These are phyloP conservation scores for Triplophysa tibetana DNA, from an alignment of 2,113 vertebrate genomes.

Conservation along the genomic window DNA sequence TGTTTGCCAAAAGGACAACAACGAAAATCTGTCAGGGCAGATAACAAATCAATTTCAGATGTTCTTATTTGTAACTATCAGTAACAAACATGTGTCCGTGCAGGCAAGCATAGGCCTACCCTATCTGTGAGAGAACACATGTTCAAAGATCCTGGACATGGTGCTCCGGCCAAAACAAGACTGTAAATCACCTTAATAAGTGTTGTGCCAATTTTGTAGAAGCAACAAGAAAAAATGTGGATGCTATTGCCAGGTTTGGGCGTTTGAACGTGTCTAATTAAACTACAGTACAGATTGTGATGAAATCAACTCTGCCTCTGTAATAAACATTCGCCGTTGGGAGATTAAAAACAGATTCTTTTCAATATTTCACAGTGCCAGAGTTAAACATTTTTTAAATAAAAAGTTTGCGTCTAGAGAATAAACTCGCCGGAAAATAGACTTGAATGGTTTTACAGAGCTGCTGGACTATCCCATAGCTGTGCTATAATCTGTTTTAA, in stretches of 20 bases:
- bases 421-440: constrained; percentile 32
- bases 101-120: background rate
- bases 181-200: constrained; percentile 52
- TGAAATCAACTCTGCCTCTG: constrained; percentile 26
- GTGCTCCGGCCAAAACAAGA: constrained; percentile 45
- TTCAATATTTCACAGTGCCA: constrained; percentile 41
- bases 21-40: constrained; percentile 32
- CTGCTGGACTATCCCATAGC: constrained; percentile 2
- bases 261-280: constrained; percentile 48
- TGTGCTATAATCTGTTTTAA: constrained; percentile 35
- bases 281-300: constrained; percentile 6
- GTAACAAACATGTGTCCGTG: constrained; percentile 30
- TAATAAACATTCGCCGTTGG: constrained; percentile 37
- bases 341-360: constrained; percentile 38
- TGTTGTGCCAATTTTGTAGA: constrained; percentile 33
- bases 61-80: constrained; percentile 18
- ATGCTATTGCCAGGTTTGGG: constrained; percentile 28
- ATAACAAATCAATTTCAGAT: constrained; percentile 44
- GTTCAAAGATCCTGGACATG: constrained; percentile 18
- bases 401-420: constrained; percentile 32
- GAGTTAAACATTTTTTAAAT: constrained; percentile 44
- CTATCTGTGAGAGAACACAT: constrained; percentile 34
- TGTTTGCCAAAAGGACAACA: constrained; percentile 19
- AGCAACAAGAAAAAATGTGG: constrained; percentile 39
- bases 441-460: constrained; percentile 45